A percentile compares a stretch with the other conserved stretches of the same genome.
Evolutionary conservation across 1,140 invertebrate species (phyloP).

Genomic region (Macrobrachium rosenbergii): DNA sequence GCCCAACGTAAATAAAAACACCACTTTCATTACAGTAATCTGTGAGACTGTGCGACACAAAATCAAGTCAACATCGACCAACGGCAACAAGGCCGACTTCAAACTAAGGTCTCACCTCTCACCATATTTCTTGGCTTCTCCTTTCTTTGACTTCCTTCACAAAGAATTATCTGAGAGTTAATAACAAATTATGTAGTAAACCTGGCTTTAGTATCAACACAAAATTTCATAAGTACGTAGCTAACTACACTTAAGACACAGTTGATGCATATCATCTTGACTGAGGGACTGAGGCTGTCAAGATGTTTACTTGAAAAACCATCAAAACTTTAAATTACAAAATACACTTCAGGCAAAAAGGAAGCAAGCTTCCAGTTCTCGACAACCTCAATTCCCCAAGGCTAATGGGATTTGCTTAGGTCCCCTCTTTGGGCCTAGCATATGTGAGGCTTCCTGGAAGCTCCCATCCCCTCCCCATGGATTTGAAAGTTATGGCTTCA

Average conservation of each 20-base stretch:
- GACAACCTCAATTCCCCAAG: slow-evolving; percentile 26
- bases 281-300: no score
- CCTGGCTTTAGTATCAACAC: not conserved
- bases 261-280: no score
- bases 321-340: no score
- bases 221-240: not conserved
- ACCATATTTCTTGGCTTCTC: slow-evolving; percentile 44
- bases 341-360: no score
- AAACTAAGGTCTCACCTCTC: slow-evolving; percentile 55
- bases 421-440: slow-evolving; percentile 5
- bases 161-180: slow-evolving; percentile 51
- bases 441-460: slow-evolving; percentile 23
- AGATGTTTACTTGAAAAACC: no score
- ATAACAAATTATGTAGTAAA: slow-evolving; percentile 38
- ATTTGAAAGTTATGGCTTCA: not conserved
- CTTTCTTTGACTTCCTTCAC: slow-evolving; percentile 39
- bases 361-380: not conserved
- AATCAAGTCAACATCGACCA: slow-evolving; percentile 49
- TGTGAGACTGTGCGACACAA: slow-evolving; percentile 56
- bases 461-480: not conserved
- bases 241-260: slow-evolving; percentile 10
- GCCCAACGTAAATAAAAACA: slow-evolving; percentile 52
- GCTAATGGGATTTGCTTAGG: slow-evolving; percentile 37
- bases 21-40: slow-evolving; percentile 53
- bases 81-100: slow-evolving; percentile 36